Evolutionary conservation across 2,797 vertebrate species (phyloP).

Genomic region (Agapornis canus): DNA sequence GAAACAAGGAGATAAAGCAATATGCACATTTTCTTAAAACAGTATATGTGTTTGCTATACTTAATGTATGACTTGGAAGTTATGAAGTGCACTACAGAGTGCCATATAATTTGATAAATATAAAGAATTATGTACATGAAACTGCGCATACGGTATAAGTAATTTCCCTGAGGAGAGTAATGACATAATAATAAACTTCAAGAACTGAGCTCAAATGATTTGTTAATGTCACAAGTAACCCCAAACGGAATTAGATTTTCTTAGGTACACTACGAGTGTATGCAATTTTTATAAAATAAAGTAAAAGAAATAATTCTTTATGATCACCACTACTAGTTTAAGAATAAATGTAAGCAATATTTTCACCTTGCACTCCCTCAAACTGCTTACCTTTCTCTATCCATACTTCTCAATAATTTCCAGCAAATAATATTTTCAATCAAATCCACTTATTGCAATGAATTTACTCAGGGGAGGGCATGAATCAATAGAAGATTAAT

Average conservation of each 20-base stretch:
- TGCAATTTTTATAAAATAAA: constrained; percentile 37
- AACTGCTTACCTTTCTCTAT: neutral
- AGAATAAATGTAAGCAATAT: constrained; percentile 40
- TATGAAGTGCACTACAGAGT: constrained; percentile 19
- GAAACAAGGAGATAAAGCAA: neutral
- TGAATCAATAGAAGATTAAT: constrained; percentile 3
- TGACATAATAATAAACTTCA: constrained; percentile 52
- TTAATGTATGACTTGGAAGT: constrained; percentile 12
- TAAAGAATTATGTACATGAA: constrained; percentile 27
- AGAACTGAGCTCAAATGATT: constrained; percentile 34
- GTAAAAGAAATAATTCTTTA: constrained; percentile 34
- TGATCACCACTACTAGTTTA: neutral
- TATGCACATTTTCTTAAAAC: neutral
- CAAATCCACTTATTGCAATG: neutral
- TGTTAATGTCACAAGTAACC: constrained; percentile 41
- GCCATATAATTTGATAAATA: constrained; percentile 59
- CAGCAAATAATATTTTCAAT: constrained; percentile 21
- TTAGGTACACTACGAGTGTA: neutral
- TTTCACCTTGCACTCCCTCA: neutral
- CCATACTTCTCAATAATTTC: neutral
- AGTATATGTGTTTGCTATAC: neutral
- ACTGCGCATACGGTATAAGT: constrained; percentile 36
- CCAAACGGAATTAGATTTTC: constrained; percentile 49
- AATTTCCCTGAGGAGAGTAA: constrained; percentile 45
- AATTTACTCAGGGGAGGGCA: neutral